Evolutionary conservation across 2,888 invertebrate genomes (phyloP), one percentile per base, ranked within the genome.

Genomic region (Drosophila rubida): DNA sequence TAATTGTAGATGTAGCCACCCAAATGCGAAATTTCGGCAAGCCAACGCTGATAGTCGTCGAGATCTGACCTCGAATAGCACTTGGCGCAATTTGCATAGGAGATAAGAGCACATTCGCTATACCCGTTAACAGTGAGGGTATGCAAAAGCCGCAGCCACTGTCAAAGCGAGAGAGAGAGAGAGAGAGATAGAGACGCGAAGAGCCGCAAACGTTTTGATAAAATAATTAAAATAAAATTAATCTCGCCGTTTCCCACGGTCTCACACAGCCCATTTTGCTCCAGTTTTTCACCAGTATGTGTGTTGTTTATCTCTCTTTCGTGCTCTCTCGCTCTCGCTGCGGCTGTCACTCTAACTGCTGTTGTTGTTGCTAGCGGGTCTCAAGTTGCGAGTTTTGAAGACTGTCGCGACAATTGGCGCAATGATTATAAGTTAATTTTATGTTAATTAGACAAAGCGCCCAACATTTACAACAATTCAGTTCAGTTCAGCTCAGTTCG

Each of bases 171-270:
- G 13, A 53, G 3, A 27, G 4, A 27, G 27, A 27, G 86, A 76
- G 72, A 64, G 78, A 59, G 13, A 53, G 3, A 9, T 1, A 27
- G n/a, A 32, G 32, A 32, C 32, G 32, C 32, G 11, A 30, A 0
- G 66, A 79, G 80, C 75, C 85, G 55, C 85, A 87, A 84, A 87
- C 58, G 87, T 66, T 82, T 77, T 87, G 83, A 83, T 83, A 83
- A 83, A 83, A 88, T 84, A 88, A 88, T 87, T 87, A 84, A 83
- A 83, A 88, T 78, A 71, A 84, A 80, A 78, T 72, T 88, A 88
- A 83, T 87, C 88, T 84, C 71, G 50, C 16, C 63, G 76, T 69
- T 84, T 84, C 88, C 88, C 84, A 84, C 88, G 88, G 79, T 84
- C 69, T 88, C 69, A 16, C 54, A 23, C 60, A 58, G 74, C 44